Conservation (phyloP, 2,797 vertebrate genomes). For the Odontamblyopus lacepedii region DNA sequence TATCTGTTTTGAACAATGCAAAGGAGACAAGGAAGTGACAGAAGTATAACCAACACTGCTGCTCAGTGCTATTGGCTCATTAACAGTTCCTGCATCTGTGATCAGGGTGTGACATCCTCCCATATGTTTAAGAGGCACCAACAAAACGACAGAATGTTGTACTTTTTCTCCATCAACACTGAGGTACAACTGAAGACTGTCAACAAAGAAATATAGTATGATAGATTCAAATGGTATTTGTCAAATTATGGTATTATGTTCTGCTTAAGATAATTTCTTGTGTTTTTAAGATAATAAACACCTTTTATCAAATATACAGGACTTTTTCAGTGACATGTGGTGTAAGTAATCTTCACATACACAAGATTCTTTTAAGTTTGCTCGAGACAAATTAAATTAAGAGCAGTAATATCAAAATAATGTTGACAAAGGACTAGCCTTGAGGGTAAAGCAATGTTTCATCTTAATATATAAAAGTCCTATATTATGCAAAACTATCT, state of each 20-base stretch:
- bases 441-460: neutral
- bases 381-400: too few relatives aligned
- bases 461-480: neutral
- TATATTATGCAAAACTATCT: too few relatives aligned
- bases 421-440: neutral
- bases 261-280: neutral
- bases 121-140: neutral
- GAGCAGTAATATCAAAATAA: too few relatives aligned
- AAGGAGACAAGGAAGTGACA: constrained; percentile 30
- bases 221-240: too few relatives aligned
- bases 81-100: constrained; percentile 51
- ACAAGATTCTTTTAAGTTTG: too few relatives aligned
- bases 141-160: neutral
- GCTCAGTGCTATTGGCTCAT: constrained; percentile 38
- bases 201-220: too few relatives aligned
- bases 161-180: neutral
- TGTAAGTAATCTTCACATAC: too few relatives aligned
- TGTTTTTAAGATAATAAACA: neutral
- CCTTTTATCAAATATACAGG: neutral
- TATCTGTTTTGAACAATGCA: constrained; percentile 15
- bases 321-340: neutral
- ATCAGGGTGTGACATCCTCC: constrained; percentile 27
- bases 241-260: neutral
- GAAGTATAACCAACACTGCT: constrained; percentile 14
- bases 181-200: too few relatives aligned